Evolutionary conservation across 2,113 vertebrate genomes (phyloP).

Genomic region (Pan paniscus): DNA sequence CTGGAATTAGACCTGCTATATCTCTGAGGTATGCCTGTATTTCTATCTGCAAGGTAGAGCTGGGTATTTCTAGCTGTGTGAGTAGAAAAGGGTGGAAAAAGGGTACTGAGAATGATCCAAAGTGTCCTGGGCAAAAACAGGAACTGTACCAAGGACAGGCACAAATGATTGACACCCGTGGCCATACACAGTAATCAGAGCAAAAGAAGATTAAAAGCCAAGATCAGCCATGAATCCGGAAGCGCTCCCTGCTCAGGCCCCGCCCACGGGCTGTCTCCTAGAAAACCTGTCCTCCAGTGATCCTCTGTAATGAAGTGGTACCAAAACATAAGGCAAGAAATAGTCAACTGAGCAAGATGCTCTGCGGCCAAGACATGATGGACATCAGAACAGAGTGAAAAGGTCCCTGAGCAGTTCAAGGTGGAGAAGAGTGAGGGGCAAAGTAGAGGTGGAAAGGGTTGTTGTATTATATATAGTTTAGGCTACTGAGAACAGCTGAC

Average conservation of each 20-base stretch:
- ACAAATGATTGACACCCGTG: fast-evolving
- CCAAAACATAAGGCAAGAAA: not conserved
- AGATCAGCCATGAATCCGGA: not conserved
- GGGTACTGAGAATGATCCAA: not conserved
- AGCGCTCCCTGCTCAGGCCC: not conserved
- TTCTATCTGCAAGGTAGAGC: not conserved
- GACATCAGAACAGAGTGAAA: not conserved
- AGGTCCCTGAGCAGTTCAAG: not conserved
- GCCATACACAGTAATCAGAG: not conserved
- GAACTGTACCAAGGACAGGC: not conserved
- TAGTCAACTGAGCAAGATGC: not conserved
- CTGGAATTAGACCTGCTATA: not conserved
- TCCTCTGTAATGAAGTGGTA: not conserved
- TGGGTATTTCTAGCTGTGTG: not conserved
- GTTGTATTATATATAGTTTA: not conserved
- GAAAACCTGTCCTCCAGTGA: not conserved
- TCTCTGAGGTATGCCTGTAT: not conserved
- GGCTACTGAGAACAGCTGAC: not conserved
- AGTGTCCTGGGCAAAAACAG: not conserved
- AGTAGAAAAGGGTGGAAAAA: not conserved
- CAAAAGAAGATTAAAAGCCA: slow-evolving; percentile 31
- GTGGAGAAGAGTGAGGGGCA: not conserved
- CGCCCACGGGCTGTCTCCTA: not conserved
- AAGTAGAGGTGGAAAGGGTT: not conserved
- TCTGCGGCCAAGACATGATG: not conserved